phyloP scores from a whole-genome alignment of 2,888 invertebrate species.

The Lordiphosa fenestrarum region DNA sequence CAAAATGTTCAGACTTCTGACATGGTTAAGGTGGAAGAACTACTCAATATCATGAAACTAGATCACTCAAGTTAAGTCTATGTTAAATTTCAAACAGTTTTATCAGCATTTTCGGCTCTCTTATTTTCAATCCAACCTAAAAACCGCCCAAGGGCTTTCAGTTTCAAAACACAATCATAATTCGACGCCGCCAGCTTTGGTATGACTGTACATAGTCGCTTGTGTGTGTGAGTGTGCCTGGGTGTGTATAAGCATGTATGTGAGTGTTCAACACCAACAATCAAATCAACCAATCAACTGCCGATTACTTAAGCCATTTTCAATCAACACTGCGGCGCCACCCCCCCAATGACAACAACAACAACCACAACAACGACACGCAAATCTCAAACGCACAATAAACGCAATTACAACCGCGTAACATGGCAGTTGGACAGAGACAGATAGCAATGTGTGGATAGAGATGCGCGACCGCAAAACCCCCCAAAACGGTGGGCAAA shows the following conservation, averaged over 20 bases:
- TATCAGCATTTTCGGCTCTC: too few species aligned
- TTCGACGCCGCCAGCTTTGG: neutral
- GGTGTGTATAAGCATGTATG: slow-evolving; percentile 1
- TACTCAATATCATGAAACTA: too few species aligned
- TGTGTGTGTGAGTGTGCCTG: neutral
- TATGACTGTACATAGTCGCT: neutral
- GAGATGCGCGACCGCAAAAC: slow-evolving; percentile 50
- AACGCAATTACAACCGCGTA: slow-evolving; percentile 61
- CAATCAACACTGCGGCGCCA: slow-evolving; percentile 60
- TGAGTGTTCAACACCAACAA: slow-evolving; percentile 40
- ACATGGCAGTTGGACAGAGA: neutral
- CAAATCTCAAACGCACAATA: slow-evolving; percentile 74
- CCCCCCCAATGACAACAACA: slow-evolving; percentile 3
- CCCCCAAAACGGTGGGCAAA: slow-evolving; percentile 36
- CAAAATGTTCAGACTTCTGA: too few species aligned
- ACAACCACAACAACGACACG: slow-evolving; percentile 31
- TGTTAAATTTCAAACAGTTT: too few species aligned
- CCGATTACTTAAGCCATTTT: slow-evolving; percentile 74
- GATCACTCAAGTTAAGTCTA: too few species aligned
- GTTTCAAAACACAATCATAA: neutral
- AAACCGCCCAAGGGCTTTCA: too few species aligned
- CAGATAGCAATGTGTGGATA: slow-evolving; percentile 6
- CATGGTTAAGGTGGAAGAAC: too few species aligned
- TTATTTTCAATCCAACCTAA: too few species aligned
- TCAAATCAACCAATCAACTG: slow-evolving; percentile 70